A percentile compares a stretch with the other conserved stretches of the same genome.
Conservation (phyloP, 2,797 vertebrate species). For the Schizothorax lantsangensis region DNA sequence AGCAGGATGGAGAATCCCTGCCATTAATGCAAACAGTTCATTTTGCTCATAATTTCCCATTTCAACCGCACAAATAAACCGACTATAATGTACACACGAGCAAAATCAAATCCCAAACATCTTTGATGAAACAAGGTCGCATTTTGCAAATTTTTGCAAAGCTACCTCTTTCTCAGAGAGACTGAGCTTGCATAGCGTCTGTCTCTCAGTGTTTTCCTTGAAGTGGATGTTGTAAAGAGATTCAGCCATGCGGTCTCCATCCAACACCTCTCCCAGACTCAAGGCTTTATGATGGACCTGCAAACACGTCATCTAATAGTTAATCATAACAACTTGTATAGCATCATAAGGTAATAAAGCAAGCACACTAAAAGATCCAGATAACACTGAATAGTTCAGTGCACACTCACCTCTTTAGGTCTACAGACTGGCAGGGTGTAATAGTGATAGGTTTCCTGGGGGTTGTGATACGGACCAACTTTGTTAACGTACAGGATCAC, state of each 20-base stretch:
- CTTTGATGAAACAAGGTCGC: not conserved
- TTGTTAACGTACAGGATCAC: constrained; percentile 93
- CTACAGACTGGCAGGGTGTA: constrained; percentile 92
- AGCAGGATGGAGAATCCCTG: not conserved
- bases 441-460: constrained; percentile 95
- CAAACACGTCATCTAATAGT: not conserved
- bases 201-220: constrained; percentile 82
- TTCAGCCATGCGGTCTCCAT: constrained; percentile 93
- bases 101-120: not conserved
- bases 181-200: constrained; percentile 82
- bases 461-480: constrained; percentile 95
- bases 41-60: not conserved
- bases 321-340: not conserved
- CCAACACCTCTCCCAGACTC: constrained; percentile 90
- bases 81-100: not conserved
- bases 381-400: constrained; percentile 6
- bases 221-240: constrained; percentile 88
- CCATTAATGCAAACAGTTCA: not conserved
- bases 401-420: constrained; percentile 82
- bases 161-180: constrained; percentile 82
- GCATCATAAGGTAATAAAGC: not conserved
- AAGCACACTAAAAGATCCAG: not conserved
- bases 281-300: constrained; percentile 90
- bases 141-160: not conserved
- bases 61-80: not conserved